These are phyloP conservation scores for Dynastes tityus DNA, from an alignment of 2,888 invertebrate genomes.

Conservation along the genomic window DNA sequence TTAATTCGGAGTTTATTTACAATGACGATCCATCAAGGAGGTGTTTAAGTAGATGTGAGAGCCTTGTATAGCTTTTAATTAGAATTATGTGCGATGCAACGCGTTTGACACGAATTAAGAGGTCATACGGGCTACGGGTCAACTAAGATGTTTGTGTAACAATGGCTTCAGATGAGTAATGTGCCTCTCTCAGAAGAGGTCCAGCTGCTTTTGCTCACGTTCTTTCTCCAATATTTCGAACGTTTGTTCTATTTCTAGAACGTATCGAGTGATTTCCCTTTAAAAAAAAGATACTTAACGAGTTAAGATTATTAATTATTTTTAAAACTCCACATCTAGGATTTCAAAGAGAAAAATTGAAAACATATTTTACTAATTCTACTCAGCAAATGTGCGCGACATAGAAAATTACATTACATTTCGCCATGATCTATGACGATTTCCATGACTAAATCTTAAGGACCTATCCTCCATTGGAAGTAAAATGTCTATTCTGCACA, in stretches of 20 bases:
- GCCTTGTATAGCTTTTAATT: constrained; percentile 54
- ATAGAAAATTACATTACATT: too few relatives aligned
- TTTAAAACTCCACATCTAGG: not conserved
- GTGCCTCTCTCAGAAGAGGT: constrained; percentile 29
- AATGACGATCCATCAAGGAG: constrained; percentile 8
- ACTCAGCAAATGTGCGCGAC: too few relatives aligned
- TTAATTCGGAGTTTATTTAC: constrained; percentile 5
- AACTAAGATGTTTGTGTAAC: constrained; percentile 60
- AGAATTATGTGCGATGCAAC: constrained; percentile 54
- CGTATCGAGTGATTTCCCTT: not conserved
- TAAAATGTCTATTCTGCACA: not conserved
- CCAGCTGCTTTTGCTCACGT: constrained; percentile 38
- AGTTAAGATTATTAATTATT: not conserved
- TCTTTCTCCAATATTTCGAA: not conserved
- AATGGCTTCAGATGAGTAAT: constrained; percentile 57
- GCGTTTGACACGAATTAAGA: constrained; percentile 59
- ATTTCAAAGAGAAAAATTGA: too few relatives aligned
- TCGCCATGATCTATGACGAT: too few relatives aligned
- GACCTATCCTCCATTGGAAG: not conserved
- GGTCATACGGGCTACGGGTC: constrained; percentile 58
- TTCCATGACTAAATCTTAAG: too few relatives aligned
- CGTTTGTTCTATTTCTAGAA: constrained; percentile 17
- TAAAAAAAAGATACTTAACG: not conserved
- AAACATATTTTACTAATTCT: too few relatives aligned
- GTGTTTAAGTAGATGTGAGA: constrained; percentile 17